Base-by-base conservation (phyloP, 2,797 vertebrate species). In the Cryptoblepharus egeriae region DNA sequence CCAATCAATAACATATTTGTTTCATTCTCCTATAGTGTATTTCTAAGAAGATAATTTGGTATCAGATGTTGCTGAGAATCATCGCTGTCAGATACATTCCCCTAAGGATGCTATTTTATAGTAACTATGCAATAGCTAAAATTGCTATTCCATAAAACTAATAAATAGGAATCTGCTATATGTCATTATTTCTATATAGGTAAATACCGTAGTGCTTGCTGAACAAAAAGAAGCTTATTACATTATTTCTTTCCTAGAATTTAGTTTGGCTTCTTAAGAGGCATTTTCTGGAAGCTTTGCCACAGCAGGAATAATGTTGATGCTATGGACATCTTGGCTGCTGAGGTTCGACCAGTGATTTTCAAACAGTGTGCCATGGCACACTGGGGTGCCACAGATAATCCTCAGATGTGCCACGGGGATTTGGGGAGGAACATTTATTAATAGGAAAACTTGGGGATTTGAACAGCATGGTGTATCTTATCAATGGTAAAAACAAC, bases 11-110 rank as follows among this genome's bases (percentile, higher is more conserved):
- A 61, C 91, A 77, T 45, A 78, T 87, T 82, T 65, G 84, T 90
- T 90, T 80, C 39, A 22, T 71, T 90, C 80, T 84, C 77, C 63
- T 76, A 55, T 37, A 74, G 26, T 30, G 52, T 80, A 82, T 88
- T 88, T 89, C 57, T 74, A 84, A 61, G 57, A 68, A 83, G 82
- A 74, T 82, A 74, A 84, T 35, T 6, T 80, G 81, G 30, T 0
- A 4, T 73, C 81, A 82, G 71, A 83, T 81, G 2, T 30, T 81
- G 30, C 30, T 74, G 80, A 72, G 60, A 89, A 80, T 82, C 72
- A 77, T 71, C 77, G 58, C 49, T 83, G 64, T 30, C 88, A 18
- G 81, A 49, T 37, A 7, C 18, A 79, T 39, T 85, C 71, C 11
- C 28, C 89, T 69, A 76, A 63, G 64, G 76, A 0, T 92, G 84